These are phyloP conservation scores for Percopsis omiscomaycus DNA, from an alignment of 2,797 vertebrate genomes.

Conservation along the genomic window DNA sequence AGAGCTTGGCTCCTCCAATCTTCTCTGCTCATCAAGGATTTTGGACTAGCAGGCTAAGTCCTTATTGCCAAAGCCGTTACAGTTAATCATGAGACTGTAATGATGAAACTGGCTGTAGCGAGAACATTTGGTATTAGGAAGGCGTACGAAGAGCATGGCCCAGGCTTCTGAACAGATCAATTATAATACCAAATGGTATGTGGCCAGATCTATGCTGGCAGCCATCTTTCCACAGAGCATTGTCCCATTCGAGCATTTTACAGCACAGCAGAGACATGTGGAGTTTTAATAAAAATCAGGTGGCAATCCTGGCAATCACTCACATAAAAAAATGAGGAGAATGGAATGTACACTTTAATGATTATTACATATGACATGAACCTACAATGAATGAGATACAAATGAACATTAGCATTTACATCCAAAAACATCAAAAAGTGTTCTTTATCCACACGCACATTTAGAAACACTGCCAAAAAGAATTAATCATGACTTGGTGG, in stretches of 20 bases:
- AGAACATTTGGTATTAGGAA: conserved; percentile 25
- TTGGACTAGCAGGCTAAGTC: conserved; percentile 30
- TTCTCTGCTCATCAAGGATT: conserved; percentile 41
- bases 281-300: neutral
- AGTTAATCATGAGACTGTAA: conserved; percentile 11
- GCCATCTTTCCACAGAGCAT: conserved; percentile 10
- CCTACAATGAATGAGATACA: conserved; percentile 26
- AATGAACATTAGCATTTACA: conserved; percentile 3
- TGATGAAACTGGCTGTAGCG: conserved; percentile 23
- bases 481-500: conserved; percentile 22
- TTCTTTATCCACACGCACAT: conserved; percentile 18
- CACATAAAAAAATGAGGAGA: conserved; percentile 15
- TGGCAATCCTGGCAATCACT: conserved; percentile 8
- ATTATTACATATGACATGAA: no score
- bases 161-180: conserved; percentile 24
- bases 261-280: conserved; percentile 14
- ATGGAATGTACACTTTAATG: no score
- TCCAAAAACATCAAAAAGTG: conserved; percentile 35
- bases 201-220: conserved; percentile 9
- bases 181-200: conserved; percentile 24
- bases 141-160: conserved; percentile 11
- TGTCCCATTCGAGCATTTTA: neutral
- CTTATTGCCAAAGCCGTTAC: conserved; percentile 36
- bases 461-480: conserved; percentile 26
- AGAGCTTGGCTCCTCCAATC: conserved; percentile 49